Conservation (phyloP, 2,113 vertebrate species). For the Crotalus horridus region DNA sequence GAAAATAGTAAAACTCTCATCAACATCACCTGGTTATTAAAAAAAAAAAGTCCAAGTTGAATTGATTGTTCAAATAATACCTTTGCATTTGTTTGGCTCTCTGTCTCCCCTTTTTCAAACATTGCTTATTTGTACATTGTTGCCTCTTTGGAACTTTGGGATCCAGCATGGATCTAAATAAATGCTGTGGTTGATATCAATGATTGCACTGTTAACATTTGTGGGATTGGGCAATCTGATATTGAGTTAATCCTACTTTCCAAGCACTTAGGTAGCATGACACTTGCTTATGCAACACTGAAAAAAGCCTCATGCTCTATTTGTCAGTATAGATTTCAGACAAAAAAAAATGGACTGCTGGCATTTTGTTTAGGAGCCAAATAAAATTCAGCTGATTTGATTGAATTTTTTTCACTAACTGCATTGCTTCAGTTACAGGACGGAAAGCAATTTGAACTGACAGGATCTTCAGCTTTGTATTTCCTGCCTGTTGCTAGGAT, state of each 20-base stretch:
- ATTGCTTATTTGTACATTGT: neutral
- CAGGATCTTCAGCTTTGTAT: slow-evolving; percentile 9
- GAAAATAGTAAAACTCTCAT: neutral
- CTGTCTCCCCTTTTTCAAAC: neutral
- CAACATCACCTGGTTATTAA: neutral
- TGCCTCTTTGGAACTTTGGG: neutral
- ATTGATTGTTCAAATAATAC: neutral
- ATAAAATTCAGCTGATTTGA: slow-evolving; percentile 47
- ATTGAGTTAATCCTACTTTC: neutral
- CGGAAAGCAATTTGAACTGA: slow-evolving; percentile 48
- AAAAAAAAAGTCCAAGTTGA: neutral
- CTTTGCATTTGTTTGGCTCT: neutral
- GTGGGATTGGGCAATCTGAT: neutral
- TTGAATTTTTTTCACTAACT: slow-evolving; percentile 50
- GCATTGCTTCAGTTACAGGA: slow-evolving; percentile 47
- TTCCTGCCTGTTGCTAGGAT: slow-evolving; percentile 17
- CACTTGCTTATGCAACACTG: slow-evolving; percentile 21
- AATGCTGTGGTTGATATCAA: neutral
- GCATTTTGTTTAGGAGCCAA: slow-evolving; percentile 52
- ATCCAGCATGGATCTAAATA: neutral
- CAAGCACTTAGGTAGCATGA: neutral
- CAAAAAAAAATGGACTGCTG: neutral
- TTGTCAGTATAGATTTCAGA: slow-evolving; percentile 28
- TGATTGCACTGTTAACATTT: neutral
- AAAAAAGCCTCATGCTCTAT: slow-evolving; percentile 19